These are phyloP conservation scores for Vanessa cardui DNA, from an alignment of 2,888 invertebrate genomes.

Conservation along the genomic window DNA sequence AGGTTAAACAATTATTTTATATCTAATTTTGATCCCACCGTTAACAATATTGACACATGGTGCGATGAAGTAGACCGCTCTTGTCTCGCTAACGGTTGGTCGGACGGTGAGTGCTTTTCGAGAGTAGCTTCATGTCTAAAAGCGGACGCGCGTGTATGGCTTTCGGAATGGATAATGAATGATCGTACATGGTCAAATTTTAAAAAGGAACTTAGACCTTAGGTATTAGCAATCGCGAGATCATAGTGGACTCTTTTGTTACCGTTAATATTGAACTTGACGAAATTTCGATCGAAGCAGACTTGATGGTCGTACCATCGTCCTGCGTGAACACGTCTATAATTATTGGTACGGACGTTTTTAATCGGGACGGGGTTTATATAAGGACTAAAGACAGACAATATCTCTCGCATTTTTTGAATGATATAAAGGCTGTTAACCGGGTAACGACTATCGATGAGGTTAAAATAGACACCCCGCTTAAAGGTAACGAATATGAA, in stretches of 20 bases:
- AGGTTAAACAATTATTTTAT: not conserved
- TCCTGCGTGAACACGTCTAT: not conserved
- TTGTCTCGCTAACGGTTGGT: not conserved
- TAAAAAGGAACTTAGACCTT: not conserved
- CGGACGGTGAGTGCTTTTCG: no score
- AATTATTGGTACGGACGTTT: not conserved
- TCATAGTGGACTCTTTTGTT: not conserved
- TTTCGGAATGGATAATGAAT: no score
- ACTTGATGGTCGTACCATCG: not conserved
- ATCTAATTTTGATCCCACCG: constrained; percentile 2
- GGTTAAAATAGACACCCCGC: no score
- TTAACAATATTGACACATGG: constrained; percentile 4
- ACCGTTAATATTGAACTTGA: not conserved
- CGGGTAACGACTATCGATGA: not conserved
- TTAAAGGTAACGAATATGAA: no score
- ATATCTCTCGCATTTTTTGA: not conserved
- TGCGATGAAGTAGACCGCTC: constrained; percentile 7
- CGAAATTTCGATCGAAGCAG: not conserved
- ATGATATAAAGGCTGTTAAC: no score
- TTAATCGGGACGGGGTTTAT: not conserved
- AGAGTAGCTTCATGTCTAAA: no score
- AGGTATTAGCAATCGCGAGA: not conserved
- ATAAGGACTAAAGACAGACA: not conserved
- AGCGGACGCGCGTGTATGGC: no score
- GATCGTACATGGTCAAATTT: no score